phyloP scores from a whole-genome alignment of 2,888 invertebrate genomes.

The Apamea monoglypha region DNA sequence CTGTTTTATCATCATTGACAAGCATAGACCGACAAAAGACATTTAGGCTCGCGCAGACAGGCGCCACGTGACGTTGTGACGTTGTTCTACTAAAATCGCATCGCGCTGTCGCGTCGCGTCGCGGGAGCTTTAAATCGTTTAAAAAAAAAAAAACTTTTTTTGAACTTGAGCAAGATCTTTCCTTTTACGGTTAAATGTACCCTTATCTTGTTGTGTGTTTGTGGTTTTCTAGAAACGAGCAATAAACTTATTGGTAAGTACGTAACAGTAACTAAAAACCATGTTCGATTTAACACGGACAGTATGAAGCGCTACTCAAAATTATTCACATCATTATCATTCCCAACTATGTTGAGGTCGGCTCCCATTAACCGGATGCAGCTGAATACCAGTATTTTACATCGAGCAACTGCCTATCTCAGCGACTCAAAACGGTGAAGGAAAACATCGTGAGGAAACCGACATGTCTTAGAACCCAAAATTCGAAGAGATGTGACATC shows the following conservation, averaged over 20 bases:
- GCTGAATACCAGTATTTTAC: not conserved
- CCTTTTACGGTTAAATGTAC: not conserved
- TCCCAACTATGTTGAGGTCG: not conserved
- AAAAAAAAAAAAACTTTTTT: not conserved
- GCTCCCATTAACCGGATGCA: not conserved
- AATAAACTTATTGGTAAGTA: conserved; percentile 34
- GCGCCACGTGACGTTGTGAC: no score
- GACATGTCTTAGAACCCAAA: no score
- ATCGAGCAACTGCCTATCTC: not conserved
- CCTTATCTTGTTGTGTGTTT: not conserved
- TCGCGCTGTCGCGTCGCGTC: not conserved
- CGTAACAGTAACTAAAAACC: no score
- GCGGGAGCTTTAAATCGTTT: no score
- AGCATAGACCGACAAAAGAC: no score
- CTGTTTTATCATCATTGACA: no score
- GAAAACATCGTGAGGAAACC: no score
- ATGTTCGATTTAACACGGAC: not conserved
- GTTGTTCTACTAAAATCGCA: not conserved
- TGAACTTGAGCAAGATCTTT: not conserved
- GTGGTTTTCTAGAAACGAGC: conserved; percentile 28
- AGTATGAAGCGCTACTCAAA: not conserved
- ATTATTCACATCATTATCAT: not conserved
- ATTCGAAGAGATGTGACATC: no score
- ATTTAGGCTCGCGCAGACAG: no score
- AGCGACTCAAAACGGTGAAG: no score